phyloP scores from a whole-genome alignment of 1,140 invertebrate genomes.

The Zaprionus gabonicus region DNA sequence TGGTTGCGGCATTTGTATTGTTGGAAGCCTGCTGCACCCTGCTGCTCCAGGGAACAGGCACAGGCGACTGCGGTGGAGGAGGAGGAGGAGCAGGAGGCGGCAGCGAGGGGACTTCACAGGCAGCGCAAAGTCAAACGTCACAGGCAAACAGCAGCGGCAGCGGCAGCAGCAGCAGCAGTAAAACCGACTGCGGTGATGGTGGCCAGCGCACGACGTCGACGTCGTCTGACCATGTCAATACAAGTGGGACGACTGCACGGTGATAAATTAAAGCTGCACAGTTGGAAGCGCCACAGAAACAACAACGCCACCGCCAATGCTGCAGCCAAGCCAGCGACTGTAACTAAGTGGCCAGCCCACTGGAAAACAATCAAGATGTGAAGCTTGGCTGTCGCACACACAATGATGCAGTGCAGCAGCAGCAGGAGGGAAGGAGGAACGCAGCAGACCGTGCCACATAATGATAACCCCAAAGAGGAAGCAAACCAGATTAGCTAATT shows the following conservation, averaged over 20 bases:
- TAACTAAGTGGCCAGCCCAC: slow-evolving; percentile 44
- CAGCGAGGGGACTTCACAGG: neutral
- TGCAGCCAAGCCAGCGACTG: slow-evolving; percentile 49
- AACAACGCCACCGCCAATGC: slow-evolving; percentile 74
- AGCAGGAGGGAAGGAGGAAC: slow-evolving; percentile 8
- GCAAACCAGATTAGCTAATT: slow-evolving; percentile 52
- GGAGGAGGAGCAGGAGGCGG: neutral
- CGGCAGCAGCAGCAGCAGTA: slow-evolving; percentile 25
- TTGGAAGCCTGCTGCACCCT: slow-evolving; percentile 73
- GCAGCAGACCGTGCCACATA: slow-evolving; percentile 30
- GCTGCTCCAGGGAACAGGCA: slow-evolving; percentile 51
- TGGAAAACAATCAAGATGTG: slow-evolving; percentile 45
- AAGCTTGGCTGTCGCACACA: slow-evolving; percentile 43
- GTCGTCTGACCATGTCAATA: slow-evolving; percentile 62
- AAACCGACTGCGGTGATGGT: slow-evolving; percentile 1
- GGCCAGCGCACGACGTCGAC: slow-evolving; percentile 33
- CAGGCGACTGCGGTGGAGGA: neutral
- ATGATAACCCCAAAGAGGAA: slow-evolving; percentile 55
- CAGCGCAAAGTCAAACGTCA: slow-evolving; percentile 25
- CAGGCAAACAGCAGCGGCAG: slow-evolving; percentile 25
- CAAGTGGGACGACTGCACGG: slow-evolving; percentile 65
- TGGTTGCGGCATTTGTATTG: slow-evolving; percentile 77
- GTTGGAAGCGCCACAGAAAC: slow-evolving; percentile 59
- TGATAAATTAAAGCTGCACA: slow-evolving; percentile 74
- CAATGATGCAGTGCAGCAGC: slow-evolving; percentile 58